Conservation (phyloP, 2,888 invertebrate species). For the Myathropa florea region DNA sequence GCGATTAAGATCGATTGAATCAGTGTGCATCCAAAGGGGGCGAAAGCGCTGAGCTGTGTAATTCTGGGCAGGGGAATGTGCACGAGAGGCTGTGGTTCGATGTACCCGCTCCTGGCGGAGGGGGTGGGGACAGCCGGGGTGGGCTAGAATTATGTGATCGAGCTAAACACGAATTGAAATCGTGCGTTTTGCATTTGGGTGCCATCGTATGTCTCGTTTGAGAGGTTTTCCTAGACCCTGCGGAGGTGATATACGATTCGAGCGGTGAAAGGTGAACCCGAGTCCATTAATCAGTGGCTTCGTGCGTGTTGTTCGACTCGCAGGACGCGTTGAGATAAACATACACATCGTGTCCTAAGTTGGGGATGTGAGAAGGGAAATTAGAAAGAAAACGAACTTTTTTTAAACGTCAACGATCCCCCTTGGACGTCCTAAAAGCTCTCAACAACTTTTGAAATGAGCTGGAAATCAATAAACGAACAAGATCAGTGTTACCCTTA, state of each 20-base stretch:
- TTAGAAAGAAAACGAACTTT: no score
- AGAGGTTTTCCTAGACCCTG: neutral
- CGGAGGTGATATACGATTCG: slow-evolving; percentile 6
- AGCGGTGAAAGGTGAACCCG: neutral
- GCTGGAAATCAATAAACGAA: no score
- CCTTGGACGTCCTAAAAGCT: no score
- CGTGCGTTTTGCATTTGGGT: slow-evolving; percentile 58
- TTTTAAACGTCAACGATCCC: no score
- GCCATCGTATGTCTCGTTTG: slow-evolving; percentile 20
- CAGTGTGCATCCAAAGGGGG: slow-evolving; percentile 44
- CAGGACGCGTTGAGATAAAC: neutral
- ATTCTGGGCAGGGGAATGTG: neutral
- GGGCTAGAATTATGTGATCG: neutral
- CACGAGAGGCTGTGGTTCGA: neutral
- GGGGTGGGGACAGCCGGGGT: neutral
- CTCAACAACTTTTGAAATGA: no score
- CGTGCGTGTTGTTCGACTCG: neutral
- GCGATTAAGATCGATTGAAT: slow-evolving; percentile 67
- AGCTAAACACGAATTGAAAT: slow-evolving; percentile 39
- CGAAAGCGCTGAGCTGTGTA: slow-evolving; percentile 17
- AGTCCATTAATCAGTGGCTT: slow-evolving; percentile 5
- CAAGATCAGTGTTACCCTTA: no score
- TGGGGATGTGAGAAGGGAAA: no score
- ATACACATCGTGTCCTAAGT: no score
- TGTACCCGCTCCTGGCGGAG: no score